Evolutionary conservation across 1,140 invertebrate genomes (phyloP).

Genomic region (Nilaparvata lugens): DNA sequence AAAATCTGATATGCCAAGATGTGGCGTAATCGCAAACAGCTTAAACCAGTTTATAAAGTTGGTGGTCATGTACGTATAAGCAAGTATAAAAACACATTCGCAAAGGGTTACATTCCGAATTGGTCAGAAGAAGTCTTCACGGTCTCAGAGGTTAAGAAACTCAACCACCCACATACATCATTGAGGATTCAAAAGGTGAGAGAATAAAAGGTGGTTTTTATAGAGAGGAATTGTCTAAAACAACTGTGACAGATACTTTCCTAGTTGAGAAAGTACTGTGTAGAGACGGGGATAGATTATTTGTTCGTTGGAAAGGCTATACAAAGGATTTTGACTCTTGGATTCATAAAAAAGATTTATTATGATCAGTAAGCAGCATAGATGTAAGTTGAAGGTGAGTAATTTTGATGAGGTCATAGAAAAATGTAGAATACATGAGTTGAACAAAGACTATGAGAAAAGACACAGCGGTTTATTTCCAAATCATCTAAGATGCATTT

Average conservation of each 20-base stretch:
- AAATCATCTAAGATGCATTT: slow-evolving; percentile 25
- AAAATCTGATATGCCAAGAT: slow-evolving; percentile 10
- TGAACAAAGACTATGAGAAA: slow-evolving; percentile 1
- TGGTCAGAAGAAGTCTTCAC: slow-evolving; percentile 19
- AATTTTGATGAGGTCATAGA: not conserved
- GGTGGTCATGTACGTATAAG: slow-evolving; percentile 19
- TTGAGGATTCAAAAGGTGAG: slow-evolving; percentile 15
- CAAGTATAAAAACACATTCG: slow-evolving; percentile 23
- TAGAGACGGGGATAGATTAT: slow-evolving; percentile 28
- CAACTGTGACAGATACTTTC: slow-evolving; percentile 28
- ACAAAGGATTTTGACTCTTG: slow-evolving; percentile 28
- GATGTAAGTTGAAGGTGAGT: not conserved
- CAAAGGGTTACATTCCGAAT: slow-evolving; percentile 18
- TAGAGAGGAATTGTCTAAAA: slow-evolving; percentile 26
- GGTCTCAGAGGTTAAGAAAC: slow-evolving; percentile 16
- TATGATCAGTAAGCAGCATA: slow-evolving; percentile 6
- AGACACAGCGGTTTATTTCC: slow-evolving; percentile 24
- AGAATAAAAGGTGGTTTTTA: slow-evolving; percentile 29
- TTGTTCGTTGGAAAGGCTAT: slow-evolving; percentile 34
- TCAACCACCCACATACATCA: slow-evolving; percentile 15
- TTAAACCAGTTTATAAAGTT: slow-evolving; percentile 20
- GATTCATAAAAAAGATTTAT: slow-evolving; percentile 25
- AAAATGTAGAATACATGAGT: not conserved
- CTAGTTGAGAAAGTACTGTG: slow-evolving; percentile 31
- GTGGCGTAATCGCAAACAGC: slow-evolving; percentile 11